Evolutionary conservation across 53 echinoderm and acorn worm species (phyloP), one percentile per base, ranked within the genome.

Genomic region (Pentamera pediparva): DNA sequence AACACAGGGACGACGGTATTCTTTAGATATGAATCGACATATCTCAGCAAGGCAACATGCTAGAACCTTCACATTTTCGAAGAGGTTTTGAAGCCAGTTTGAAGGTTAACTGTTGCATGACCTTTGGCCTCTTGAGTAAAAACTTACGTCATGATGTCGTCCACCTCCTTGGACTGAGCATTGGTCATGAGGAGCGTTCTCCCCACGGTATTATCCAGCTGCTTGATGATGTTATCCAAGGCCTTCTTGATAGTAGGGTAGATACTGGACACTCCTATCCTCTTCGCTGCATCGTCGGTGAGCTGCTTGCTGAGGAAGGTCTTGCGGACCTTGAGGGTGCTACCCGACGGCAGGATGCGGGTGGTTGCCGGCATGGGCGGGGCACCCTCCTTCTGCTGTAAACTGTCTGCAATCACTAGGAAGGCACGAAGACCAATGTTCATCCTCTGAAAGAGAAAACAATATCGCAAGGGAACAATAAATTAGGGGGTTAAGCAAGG

Each of bases 121-220:
- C n/a, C n/a, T n/a, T n/a, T n/a, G n/a, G n/a, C n/a, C n/a, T n/a
- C n/a, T n/a, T n/a, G n/a, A n/a, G 28, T 57, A 30, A 30, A 0
- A 17, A 77, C 98, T 91, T 73, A 98, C 98, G 98, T 98, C 98
- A 98, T 89, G 25, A 98, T 88, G 61, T 98, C 98, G 61, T 98
- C 98, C 27, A 91, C 83, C 76, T 98, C 98, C 63, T 98, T 98
- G 70, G 89, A 92, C 86, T 98, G 98, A 4, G 86, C 90, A 56
- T 98, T 89, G 52, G 98, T 98, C 98, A 98, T 98, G 56, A 95
- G 76, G n/a, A 98, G 70, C 7, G 86, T 83, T 69, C 87, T 85
- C 17, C 98, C 98, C 3, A 98, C 98, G 0, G 88, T 70, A 30
- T 76, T 77, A 47, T 98, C 91, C 70, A 98, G 48, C 21, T 86